Conservation (phyloP, 2,888 invertebrate genomes). For the Drosophila villosipedis region DNA sequence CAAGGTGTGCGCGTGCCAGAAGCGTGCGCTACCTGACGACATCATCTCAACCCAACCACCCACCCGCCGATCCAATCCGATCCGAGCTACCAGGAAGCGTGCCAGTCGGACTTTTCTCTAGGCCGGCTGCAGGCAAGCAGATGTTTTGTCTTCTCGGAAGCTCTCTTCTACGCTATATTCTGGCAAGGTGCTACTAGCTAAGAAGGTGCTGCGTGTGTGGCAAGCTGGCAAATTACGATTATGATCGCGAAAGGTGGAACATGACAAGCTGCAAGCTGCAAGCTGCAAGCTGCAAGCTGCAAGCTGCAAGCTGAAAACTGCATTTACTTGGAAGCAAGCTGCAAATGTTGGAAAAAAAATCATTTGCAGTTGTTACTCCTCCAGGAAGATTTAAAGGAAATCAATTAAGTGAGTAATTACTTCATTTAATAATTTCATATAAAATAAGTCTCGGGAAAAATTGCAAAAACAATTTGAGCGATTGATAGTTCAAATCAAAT, state of each 20-base stretch:
- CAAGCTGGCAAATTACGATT: conserved; percentile 26
- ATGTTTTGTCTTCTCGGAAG: conserved; percentile 73
- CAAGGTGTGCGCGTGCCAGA: conserved; percentile 64
- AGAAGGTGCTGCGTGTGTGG: conserved; percentile 12
- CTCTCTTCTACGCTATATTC: conserved; percentile 27
- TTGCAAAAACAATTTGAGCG: background rate
- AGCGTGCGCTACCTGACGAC: conserved; percentile 68
- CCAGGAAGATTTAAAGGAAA: conserved; percentile 15
- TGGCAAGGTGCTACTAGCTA: conserved; percentile 52
- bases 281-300: conserved; percentile 19
- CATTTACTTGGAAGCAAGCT: conserved; percentile 26
- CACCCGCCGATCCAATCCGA: conserved; percentile 24
- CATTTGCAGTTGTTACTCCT: background rate
- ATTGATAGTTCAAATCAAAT: background rate
- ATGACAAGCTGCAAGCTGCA: conserved; percentile 48
- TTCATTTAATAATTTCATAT: background rate
- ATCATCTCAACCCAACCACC: conserved; percentile 22
- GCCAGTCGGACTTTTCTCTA: conserved; percentile 43
- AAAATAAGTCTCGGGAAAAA: background rate
- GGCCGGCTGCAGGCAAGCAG: conserved; percentile 67
- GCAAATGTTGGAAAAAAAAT: background rate
- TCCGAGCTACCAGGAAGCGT: conserved; percentile 63
- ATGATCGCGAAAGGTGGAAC: conserved; percentile 25
- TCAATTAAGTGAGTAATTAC: conserved; percentile 12
- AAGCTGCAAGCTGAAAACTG: conserved; percentile 29